A percentile compares a stretch with the other conserved stretches of the same genome.
Evolutionary conservation across 1,140 invertebrate species (phyloP).

Genomic region (Aporrectodea caliginosa): DNA sequence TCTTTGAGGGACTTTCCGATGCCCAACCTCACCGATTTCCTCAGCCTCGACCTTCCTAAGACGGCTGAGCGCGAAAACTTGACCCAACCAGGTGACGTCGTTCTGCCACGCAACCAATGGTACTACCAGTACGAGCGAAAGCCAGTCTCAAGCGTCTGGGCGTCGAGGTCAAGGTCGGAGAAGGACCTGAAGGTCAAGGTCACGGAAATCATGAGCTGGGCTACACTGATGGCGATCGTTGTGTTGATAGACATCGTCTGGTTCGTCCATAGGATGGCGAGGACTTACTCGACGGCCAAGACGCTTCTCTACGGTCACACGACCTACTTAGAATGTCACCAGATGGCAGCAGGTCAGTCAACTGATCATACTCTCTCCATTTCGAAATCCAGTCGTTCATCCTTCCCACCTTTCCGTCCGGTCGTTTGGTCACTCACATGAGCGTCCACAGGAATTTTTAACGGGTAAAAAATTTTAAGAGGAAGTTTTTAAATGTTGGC

Average conservation of each 20-base stretch:
- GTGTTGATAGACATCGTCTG: conserved; percentile 29
- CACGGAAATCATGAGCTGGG: conserved; percentile 22
- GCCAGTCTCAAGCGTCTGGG: background rate
- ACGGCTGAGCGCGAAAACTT: conserved; percentile 4
- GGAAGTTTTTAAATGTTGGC: too few relatives aligned
- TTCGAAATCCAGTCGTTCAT: too few relatives aligned
- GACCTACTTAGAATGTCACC: too few relatives aligned
- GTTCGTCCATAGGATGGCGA: conserved; percentile 32
- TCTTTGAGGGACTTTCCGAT: conserved; percentile 33
- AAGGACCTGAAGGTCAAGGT: background rate
- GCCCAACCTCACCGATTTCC: conserved; percentile 31
- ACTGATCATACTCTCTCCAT: too few relatives aligned
- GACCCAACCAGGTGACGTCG: conserved; percentile 16
- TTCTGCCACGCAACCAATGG: conserved; percentile 32
- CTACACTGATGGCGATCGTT: conserved; percentile 22
- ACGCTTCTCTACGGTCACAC: conserved; percentile 33
- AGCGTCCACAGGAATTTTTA: too few relatives aligned
- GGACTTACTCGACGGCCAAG: conserved; percentile 30
- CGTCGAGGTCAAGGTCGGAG: background rate
- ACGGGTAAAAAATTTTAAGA: too few relatives aligned
- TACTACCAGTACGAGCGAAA: conserved; percentile 32
- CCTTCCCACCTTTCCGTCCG: too few relatives aligned
- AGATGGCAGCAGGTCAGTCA: too few relatives aligned
- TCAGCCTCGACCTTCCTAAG: conserved; percentile 27
- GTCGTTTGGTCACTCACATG: too few relatives aligned